Percentiles rank a stretch among this genome's conserved stretches.
Conservation (phyloP, 2,113 vertebrate species). For the Megaceryle maxima region DNA sequence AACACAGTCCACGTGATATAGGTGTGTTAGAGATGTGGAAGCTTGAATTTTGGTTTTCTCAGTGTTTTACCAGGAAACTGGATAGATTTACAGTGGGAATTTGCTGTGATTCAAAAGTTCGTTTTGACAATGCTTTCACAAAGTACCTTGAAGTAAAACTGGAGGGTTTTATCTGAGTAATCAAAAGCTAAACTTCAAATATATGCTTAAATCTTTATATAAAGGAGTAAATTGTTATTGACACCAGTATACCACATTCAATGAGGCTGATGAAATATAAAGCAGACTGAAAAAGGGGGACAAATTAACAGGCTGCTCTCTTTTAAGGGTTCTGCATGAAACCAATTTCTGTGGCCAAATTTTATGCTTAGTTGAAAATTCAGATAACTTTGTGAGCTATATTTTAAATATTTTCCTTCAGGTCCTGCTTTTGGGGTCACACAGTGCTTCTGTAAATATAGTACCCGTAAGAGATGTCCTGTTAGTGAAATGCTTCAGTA, state of each 20-base stretch:
- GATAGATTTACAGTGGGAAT: neutral
- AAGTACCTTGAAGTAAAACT: neutral
- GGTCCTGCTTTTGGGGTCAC: neutral
- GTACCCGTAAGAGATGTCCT: neutral
- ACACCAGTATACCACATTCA: neutral
- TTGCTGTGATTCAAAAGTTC: neutral
- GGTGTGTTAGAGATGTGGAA: neutral
- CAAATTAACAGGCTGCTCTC: neutral
- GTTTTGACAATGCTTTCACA: neutral
- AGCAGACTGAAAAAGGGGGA: neutral
- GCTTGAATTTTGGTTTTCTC: neutral
- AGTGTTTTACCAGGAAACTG: neutral
- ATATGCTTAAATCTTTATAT: neutral
- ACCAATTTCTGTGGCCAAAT: neutral
- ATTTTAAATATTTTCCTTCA: neutral
- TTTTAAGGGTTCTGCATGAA: neutral
- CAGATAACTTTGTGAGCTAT: neutral
- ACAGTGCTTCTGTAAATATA: neutral
- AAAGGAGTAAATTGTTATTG: neutral
- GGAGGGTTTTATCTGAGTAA: neutral
- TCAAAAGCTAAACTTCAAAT: neutral
- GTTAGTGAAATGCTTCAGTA: neutral
- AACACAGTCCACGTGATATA: neutral
- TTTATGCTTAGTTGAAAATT: neutral
- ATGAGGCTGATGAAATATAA: neutral